Conservation (phyloP, 2,888 invertebrate genomes). For the Aphodius granarius region DNA sequence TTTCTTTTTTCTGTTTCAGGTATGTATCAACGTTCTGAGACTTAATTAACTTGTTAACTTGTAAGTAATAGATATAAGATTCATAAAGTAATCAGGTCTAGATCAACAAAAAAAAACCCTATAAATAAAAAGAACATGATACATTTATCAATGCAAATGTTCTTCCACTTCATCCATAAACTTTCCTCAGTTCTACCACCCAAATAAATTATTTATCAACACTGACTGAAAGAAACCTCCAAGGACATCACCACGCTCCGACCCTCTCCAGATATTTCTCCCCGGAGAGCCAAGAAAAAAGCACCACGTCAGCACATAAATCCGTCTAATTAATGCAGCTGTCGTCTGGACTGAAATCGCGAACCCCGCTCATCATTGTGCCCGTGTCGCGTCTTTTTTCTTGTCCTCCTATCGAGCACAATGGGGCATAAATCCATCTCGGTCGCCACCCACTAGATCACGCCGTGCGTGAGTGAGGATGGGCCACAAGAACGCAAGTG, state of each 20-base stretch:
- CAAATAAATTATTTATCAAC: neutral
- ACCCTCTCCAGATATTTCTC: neutral
- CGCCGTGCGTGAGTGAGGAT: conserved; percentile 39
- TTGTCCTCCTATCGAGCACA: conserved; percentile 3
- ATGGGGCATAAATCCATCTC: conserved; percentile 11
- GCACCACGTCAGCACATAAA: conserved; percentile 5
- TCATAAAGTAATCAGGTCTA: too few relatives aligned
- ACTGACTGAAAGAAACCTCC: neutral
- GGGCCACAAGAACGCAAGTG: conserved; percentile 41
- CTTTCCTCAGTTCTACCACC: too few relatives aligned
- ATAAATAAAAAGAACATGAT: neutral
- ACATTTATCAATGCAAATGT: neutral
- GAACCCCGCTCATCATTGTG: conserved; percentile 53
- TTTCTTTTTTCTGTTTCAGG: neutral
- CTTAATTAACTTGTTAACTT: neutral
- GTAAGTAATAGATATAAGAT: neutral
- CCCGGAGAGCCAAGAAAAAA: neutral
- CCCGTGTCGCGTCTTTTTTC: conserved; percentile 8
- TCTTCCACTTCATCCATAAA: neutral
- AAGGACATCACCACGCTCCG: neutral
- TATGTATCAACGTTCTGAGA: neutral
- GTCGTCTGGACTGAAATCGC: conserved; percentile 58
- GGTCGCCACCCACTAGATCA: conserved; percentile 39
- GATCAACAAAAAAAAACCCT: too few relatives aligned
- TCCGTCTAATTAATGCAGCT: conserved; percentile 13